These are phyloP conservation scores for Pheosia tremula DNA, from an alignment of 2,888 invertebrate genomes.

Conservation along the genomic window DNA sequence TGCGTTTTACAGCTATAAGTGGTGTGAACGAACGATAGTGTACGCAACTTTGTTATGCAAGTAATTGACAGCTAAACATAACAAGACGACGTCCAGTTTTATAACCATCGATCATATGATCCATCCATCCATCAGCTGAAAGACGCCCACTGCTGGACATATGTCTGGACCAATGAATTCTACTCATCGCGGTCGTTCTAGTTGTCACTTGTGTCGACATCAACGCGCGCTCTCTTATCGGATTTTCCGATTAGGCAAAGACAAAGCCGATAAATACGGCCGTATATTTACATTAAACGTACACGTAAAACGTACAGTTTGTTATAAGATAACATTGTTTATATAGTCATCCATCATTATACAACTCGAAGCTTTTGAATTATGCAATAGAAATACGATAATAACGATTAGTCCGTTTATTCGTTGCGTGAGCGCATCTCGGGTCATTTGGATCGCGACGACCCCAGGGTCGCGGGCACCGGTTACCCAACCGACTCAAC, in stretches of 20 bases:
- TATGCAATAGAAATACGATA: neutral
- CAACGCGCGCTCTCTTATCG: slow-evolving; percentile 21
- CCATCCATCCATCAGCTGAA: no score
- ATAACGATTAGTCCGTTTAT: neutral
- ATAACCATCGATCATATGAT: no score
- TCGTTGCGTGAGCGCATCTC: neutral
- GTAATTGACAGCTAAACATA: neutral
- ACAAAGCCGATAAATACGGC: no score
- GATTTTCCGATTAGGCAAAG: no score
- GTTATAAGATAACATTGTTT: no score
- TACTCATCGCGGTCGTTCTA: no score
- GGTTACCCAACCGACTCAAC: neutral
- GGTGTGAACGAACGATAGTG: neutral
- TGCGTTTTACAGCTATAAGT: neutral
- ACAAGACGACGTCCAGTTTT: no score
- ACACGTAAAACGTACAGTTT: no score
- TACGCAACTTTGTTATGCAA: neutral
- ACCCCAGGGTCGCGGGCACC: neutral
- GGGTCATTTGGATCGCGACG: neutral
- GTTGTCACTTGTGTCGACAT: slow-evolving; percentile 11
- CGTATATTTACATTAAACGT: no score
- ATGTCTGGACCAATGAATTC: no score
- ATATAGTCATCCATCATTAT: no score
- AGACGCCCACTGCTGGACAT: no score
- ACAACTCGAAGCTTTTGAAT: neutral